Percentiles rank a stretch among this genome's conserved stretches.
phyloP scores from a whole-genome alignment of 1,140 invertebrate genomes.

The Nylanderia fulva region DNA sequence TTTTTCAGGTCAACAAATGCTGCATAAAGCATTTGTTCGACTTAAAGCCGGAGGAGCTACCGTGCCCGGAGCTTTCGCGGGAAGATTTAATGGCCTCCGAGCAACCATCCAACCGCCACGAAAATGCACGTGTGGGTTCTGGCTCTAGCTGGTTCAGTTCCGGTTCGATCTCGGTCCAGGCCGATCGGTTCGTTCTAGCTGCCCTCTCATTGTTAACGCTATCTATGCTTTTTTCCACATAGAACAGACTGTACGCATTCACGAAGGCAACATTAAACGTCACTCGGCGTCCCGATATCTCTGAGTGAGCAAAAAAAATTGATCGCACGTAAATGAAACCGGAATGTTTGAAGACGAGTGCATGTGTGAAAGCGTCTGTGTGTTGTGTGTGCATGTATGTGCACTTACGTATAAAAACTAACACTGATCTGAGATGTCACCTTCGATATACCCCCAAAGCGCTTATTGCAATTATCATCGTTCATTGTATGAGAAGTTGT shows the following conservation, averaged over 20 bases:
- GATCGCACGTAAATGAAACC: conserved; percentile 37
- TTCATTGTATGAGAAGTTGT: background rate
- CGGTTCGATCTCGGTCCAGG: conserved; percentile 60
- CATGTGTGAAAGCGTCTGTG: conserved; percentile 29
- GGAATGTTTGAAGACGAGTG: background rate
- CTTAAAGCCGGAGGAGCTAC: conserved; percentile 88
- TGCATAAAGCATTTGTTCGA: conserved; percentile 86
- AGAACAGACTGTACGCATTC: conserved; percentile 64
- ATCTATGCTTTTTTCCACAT: conserved; percentile 75
- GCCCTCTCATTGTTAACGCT: conserved; percentile 65
- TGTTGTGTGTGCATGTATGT: background rate
- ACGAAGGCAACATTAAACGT: conserved; percentile 31
- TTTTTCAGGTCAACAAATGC: conserved; percentile 77
- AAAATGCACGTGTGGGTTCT: conserved; percentile 78
- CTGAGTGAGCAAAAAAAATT: conserved; percentile 20
- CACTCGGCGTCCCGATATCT: conserved; percentile 4
- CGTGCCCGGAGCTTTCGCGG: conserved; percentile 87
- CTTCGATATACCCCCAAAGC: background rate
- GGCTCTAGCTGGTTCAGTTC: conserved; percentile 78
- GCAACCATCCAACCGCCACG: conserved; percentile 81
- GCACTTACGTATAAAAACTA: conserved; percentile 12
- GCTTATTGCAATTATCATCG: background rate
- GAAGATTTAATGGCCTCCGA: conserved; percentile 85
- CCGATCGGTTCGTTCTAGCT: conserved; percentile 73
- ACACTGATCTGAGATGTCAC: conserved; percentile 13